Evolutionary conservation across 2,113 vertebrate species (phyloP), one percentile per base, ranked within the genome.

Genomic region (Atractosteus spatula): DNA sequence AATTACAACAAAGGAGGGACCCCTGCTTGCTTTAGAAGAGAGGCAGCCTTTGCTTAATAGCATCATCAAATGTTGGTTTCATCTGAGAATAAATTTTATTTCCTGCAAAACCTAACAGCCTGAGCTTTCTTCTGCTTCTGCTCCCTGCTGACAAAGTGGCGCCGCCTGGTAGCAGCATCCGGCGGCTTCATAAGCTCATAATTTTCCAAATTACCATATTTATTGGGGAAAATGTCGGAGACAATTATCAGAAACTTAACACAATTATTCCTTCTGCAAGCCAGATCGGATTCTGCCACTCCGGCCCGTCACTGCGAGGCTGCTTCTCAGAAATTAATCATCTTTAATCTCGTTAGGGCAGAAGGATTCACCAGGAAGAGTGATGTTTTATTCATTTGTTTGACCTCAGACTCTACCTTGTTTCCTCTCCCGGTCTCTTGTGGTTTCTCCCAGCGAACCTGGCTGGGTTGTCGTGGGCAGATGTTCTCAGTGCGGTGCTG

Each of bases 91-190:
- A 51, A 67, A 56, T 73, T 68, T 44, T 47, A 67, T 68, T 55
- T 8, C 13, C 12, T 29, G 17, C 45, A 45, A 17, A 74, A 45
- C 11, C n/a, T 41, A 62, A 29, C 66, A 62, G 72, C 56, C 66
- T 17, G 66, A n/a, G 66, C 41, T 8, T n/a, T 3, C 10, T 4
- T 0, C 45, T 7, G 13, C 17, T 11, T 41, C 56, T 16, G 29
- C 57, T 74, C 72, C 72, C 72, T 42, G 66, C 66, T 62, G 66
- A 41, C 70, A 71, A 17, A 64, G 62, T 43, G 55, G 29, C 62
- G 12, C 12, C 29, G 43, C 44, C 3, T 55, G 66, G 57, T 47
- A 7, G 8, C 3, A 12, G 7, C 29, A 8, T 69, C 56, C 56
- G 55, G 47, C 59, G 61, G 72, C 51, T 66, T 61, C 16, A n/a